Evolutionary conservation across 2,888 invertebrate genomes (phyloP), one percentile per base, ranked within the genome.

Genomic region (Cephus pygmeus): DNA sequence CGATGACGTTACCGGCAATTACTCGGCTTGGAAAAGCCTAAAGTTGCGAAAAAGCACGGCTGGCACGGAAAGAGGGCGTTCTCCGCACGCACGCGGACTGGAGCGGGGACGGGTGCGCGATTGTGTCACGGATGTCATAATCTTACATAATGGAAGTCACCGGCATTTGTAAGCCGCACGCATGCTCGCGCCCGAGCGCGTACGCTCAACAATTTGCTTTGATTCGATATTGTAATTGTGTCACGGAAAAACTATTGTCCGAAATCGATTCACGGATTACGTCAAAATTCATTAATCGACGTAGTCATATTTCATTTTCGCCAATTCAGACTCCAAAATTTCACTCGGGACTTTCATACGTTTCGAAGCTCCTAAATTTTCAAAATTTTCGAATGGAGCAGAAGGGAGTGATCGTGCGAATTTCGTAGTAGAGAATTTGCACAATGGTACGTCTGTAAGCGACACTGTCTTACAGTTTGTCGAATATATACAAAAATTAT

Each of bases 101-200:
- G 71, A 23, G 56, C 23, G 23, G 56, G 56, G 56, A 56, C 75
- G 69, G 75, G 75, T 76, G 69, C 31, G 34, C 86, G 87, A 88
- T 89, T 89, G 90, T 89, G 89, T 89, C 89, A 89, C 85, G 86
- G 88, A 90, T 90, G 90, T 90, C 89, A 90, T 90, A 90, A 90
- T 88, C 86, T 90, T 89, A 87, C 88, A 87, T 89, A 90, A 90
- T 87, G 80, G 82, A 80, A 82, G 84, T 85, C 85, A 81, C 82
- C 81, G 76, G 82, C 85, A 88, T 88, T 88, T 86, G 88, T 88
- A 88, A 86, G 77, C 83, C 81, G 78, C 84, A 74, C 75, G 76
- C 81, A 78, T 73, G 78, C 78, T 69, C 79, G 77, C 73, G 78
- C 78, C 73, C 33, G 75, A 68, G 40, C 73, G 74, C 76, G 84